phyloP scores from a whole-genome alignment of 2,113 vertebrate genomes.

The Heliornis fulica region DNA sequence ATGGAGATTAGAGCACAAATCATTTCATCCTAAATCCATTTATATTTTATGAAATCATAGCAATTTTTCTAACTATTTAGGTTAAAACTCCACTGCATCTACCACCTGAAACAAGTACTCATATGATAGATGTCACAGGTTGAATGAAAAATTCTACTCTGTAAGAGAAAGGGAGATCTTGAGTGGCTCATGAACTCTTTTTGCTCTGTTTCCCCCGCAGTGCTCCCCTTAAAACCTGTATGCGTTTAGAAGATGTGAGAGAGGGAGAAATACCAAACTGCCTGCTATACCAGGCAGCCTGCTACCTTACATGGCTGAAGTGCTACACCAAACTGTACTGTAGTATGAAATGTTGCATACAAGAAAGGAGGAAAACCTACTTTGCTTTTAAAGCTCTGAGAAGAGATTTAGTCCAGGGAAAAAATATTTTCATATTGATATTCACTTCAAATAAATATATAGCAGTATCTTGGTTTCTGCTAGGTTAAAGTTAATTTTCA shows the following conservation, averaged over 20 bases:
- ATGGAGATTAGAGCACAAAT: not conserved
- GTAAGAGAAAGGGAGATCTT: not conserved
- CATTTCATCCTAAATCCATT: not conserved
- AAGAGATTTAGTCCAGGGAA: not conserved
- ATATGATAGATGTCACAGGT: not conserved
- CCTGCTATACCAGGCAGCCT: not conserved
- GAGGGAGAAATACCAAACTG: not conserved
- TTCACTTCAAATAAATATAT: not conserved
- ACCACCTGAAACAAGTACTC: not conserved
- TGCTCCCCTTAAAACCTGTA: fast-evolving
- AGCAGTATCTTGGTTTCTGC: not conserved
- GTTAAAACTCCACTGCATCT: not conserved
- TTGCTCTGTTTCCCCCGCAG: not conserved
- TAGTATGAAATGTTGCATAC: not conserved
- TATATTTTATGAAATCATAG: not conserved
- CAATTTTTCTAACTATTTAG: not conserved
- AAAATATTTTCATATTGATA: not conserved
- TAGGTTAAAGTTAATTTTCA: no score
- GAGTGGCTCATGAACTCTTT: not conserved
- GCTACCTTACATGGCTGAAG: not conserved
- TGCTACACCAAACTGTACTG: not conserved
- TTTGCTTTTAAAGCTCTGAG: not conserved
- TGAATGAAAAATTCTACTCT: not conserved
- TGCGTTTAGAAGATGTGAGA: not conserved
- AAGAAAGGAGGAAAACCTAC: not conserved